Evolutionary conservation across 2,797 vertebrate genomes (phyloP), one percentile per base, ranked within the genome.

Genomic region (Enteromius viviparus): DNA sequence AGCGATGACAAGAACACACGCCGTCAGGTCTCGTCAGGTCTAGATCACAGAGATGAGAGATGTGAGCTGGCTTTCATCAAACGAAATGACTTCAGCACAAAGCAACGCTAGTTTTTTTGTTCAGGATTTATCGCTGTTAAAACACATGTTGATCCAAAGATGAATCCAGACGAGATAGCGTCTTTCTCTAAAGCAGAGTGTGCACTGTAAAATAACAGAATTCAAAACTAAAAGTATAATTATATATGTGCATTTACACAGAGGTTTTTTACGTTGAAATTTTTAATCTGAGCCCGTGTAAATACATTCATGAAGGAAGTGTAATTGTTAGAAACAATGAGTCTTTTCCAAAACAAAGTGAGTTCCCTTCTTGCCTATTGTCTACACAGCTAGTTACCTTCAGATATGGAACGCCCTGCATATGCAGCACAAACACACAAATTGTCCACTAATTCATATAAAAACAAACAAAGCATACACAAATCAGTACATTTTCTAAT

Each of bases 11-110:
- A 68, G 47, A 45, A 70, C 29, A 76, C 51, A 62, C 11, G 1
- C 34, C 47, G 23, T 62, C 53, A 80, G 71, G 58, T 76, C 34
- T 64, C 53, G 47, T 84, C 74, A 81, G 49, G 65, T 83, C 66
- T 34, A 55, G 58, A 79, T 82, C 51, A 71, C 66, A 76, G 76
- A 66, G 32, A 64, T 51, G 68, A 11, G 6, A 60, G 29, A 6
- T 23, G 3, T 17, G 45, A 71, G 55, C 70, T 34, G 37, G 40
- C 45, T 71, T 75, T 80, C 66, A 83, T 62, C 15, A 23, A 62
- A 40, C n/a, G 29, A 19, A 76, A 65, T 47, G 26, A 62, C 12
- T 40, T 79, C 69, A 75, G 34, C 49, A n/a, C 60, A 66, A 58
- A 15, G 40, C 10, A 55, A 70, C 9, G 10, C 34, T 70, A 42